phyloP scores from a whole-genome alignment of 2,797 vertebrate genomes.

The Ibycter americanus region DNA sequence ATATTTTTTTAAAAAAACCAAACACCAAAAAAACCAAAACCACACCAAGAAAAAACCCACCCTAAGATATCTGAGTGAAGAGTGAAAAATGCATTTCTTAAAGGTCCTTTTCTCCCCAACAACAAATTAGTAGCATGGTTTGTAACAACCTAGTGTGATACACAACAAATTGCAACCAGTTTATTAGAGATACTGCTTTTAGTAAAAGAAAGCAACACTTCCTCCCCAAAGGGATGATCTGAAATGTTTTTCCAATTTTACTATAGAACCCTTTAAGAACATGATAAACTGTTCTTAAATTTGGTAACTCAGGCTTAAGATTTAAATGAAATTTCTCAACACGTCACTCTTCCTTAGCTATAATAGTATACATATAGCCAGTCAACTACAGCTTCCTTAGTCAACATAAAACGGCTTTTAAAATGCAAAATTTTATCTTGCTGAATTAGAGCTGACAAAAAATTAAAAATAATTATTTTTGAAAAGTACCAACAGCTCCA shows the following conservation, averaged over 20 bases:
- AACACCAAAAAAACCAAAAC: not conserved
- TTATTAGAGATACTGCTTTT: not conserved
- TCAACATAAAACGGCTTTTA: not conserved
- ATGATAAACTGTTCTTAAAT: not conserved
- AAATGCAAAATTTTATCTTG: not conserved
- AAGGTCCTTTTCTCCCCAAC: not conserved
- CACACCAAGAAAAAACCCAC: not conserved
- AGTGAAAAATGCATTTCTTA: not conserved
- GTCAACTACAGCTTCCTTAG: not conserved
- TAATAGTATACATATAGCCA: not conserved
- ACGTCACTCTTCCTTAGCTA: not conserved
- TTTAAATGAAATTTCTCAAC: not conserved
- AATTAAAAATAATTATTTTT: not conserved
- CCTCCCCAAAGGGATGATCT: rapidly evolving
- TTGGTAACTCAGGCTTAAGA: not conserved
- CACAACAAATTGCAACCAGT: not conserved
- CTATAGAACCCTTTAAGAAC: not conserved
- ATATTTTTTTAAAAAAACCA: not conserved
- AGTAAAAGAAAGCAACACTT: not conserved
- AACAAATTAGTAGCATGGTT: not conserved
- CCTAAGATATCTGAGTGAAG: not conserved
- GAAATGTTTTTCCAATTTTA: not conserved
- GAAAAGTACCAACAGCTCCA: not conserved
- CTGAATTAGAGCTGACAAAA: not conserved
- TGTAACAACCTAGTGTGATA: not conserved